Evolutionary conservation across 2,113 vertebrate genomes (phyloP), one percentile per base, ranked within the genome.

Genomic region (Myiagra hebetior): DNA sequence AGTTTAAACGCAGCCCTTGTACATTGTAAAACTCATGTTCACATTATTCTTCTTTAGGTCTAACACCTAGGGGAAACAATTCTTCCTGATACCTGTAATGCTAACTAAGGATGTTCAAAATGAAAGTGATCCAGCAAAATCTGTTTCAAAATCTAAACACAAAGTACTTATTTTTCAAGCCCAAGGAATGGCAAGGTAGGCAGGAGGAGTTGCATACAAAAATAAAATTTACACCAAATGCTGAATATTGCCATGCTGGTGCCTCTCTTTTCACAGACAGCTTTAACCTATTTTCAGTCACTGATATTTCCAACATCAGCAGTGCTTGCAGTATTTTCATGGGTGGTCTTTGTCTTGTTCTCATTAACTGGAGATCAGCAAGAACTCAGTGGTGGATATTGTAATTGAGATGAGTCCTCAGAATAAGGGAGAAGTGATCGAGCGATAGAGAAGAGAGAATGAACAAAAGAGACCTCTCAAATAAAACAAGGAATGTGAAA

Each of bases 311-410:
- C 42, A 92, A 33, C 55, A 89, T 82, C 60, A 85, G 73, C 74
- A 63, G 7, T 0, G 0, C 35, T 92, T 80, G 73, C 47, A 93
- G 42, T 59, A 55, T 67, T 90, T 93, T 75, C 55, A 76, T 47
- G 82, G 63, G 78, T 94, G 82, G 82, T 91, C 94, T 93, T 87
- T 80, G 63, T 63, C 75, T 91, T 93, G 67, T 74, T 90, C 33
- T 88, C 20, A 65, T 95, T 96, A 91, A 63, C 55, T 62, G 41
- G 55, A 87, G 52, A n/a, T 90, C 91, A 86, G 33, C 53, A 80
- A 88, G 68, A 80, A 74, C 85, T 84, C 55, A 55, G 76, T 37
- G n/a, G 41, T 55, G 9, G 30, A 77, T 47, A 56, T 77, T 74
- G 44, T 53, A 92, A 83, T n/a, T 80, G n/a, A 91, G 64, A 62